Conservation (phyloP, 2,113 vertebrate species). For the Seriola aureovittata region DNA sequence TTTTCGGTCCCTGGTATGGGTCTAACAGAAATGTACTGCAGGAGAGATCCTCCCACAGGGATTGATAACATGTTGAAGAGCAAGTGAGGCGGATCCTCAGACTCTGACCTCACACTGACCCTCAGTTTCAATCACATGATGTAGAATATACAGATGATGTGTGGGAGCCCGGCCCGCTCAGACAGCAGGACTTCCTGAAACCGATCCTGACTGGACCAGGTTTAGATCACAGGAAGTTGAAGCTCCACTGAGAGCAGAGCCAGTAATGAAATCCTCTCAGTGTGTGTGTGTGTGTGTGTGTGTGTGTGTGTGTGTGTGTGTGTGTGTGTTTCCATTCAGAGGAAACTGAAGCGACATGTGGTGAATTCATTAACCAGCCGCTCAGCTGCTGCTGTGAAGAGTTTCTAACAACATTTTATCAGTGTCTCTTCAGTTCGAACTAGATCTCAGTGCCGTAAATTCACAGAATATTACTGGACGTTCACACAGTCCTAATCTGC, state of each 20-base stretch:
- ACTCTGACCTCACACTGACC: not conserved
- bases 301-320: not conserved
- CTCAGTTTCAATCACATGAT: not conserved
- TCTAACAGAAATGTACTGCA: no score
- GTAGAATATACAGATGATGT: not conserved
- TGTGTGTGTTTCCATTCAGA: slow-evolving; percentile 25
- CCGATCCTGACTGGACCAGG: not conserved
- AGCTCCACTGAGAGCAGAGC: not conserved
- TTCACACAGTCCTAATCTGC: no score
- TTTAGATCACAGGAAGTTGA: slow-evolving; percentile 8
- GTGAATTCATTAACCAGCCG: slow-evolving; percentile 21
- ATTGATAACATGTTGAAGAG: no score
- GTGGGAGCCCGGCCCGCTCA: not conserved
- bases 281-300: not conserved
- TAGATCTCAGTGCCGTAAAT: no score
- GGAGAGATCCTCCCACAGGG: no score
- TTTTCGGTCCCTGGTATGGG: no score
- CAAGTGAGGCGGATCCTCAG: not conserved
- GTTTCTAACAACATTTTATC: no score
- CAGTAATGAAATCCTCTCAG: not conserved
- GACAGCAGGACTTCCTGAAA: slow-evolving; percentile 1
- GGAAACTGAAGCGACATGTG: slow-evolving; percentile 34
- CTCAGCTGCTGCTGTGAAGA: no score
- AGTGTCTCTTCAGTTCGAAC: no score
- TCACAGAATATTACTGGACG: no score